Base-by-base conservation (phyloP, 2,113 vertebrate species). In the Hemiprocne comata region DNA sequence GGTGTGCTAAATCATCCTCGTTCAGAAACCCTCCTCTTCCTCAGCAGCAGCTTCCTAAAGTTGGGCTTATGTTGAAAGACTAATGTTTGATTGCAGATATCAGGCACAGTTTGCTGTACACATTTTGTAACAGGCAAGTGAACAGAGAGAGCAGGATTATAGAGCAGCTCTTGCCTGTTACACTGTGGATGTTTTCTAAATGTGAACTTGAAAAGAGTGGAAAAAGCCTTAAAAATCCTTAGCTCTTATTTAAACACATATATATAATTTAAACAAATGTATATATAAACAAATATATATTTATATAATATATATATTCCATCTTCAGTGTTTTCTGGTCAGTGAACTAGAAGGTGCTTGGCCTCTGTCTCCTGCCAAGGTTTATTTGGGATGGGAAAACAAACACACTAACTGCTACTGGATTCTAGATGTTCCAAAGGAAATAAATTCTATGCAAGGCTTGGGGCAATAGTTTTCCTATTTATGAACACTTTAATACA, bases 231-330 rank as follows among this genome's bases (percentile, higher is more conserved):
- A 38, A 60, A 54, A 48, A 33, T 38, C 12, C 16, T 61, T 38
- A 26, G 28, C 46, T 85, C 24, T 55, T 72, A 18, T 7, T 46
- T 65, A 28, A 70, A 42, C 40, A n/a, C n/a, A n/a, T n/a, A n/a
- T n/a, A n/a, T n/a, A n/a, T n/a, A n/a, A n/a, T n/a, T n/a, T n/a
- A n/a, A n/a, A n/a, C n/a, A n/a, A n/a, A n/a, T n/a, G n/a, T n/a
- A n/a, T n/a, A n/a, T n/a, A n/a, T n/a, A n/a, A n/a, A n/a, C n/a
- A n/a, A n/a, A n/a, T n/a, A n/a, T n/a, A n/a, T n/a, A n/a, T n/a
- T n/a, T n/a, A n/a, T n/a, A 6, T 14, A n/a, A 19, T 28, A 2
- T 5, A 4, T 2, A 2, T 53, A 40, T 62, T 57, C n/a, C 2
- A 0, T 48, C 54, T 73, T 11, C 13, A 7, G 14, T 87, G 29